A percentile compares a stretch with the other conserved stretches of the same genome.
These are phyloP conservation scores for Sisyra nigra DNA, from an alignment of 2,888 invertebrate genomes.

Conservation along the genomic window DNA sequence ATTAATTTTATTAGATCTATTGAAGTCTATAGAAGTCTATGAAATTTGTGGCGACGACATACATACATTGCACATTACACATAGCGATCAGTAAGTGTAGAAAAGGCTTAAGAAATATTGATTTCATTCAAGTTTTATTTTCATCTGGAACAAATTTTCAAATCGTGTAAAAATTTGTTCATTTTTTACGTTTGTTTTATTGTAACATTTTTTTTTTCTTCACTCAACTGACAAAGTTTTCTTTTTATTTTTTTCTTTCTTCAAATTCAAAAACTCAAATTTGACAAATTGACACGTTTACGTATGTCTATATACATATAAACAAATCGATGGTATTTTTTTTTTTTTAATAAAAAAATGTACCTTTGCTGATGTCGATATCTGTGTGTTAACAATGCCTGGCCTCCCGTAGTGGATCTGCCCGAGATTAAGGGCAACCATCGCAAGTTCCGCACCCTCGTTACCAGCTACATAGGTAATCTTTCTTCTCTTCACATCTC, in stretches of 20 bases:
- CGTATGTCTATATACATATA: too few species aligned
- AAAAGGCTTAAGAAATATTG: too few species aligned
- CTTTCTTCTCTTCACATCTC: slow-evolving; percentile 4
- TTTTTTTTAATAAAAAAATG: slow-evolving; percentile 1
- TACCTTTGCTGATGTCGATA: slow-evolving; percentile 6
- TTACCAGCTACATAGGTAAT: slow-evolving; percentile 98
- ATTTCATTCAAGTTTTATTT: too few species aligned
- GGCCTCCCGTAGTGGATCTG: slow-evolving; percentile 69
- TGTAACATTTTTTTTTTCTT: too few species aligned
- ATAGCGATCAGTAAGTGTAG: too few species aligned
- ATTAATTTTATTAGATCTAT: too few species aligned
- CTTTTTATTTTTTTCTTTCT: background rate
- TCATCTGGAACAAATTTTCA: too few species aligned
- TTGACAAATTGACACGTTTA: background rate
- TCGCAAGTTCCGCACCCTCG: slow-evolving; percentile 98
- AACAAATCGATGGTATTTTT: slow-evolving; percentile 2
- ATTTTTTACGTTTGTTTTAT: too few species aligned
- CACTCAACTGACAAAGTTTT: background rate
- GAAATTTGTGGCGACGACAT: too few species aligned
- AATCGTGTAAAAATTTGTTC: too few species aligned
- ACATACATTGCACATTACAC: too few species aligned
- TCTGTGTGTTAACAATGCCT: slow-evolving; percentile 7
- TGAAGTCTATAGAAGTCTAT: too few species aligned
- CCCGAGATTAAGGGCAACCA: slow-evolving; percentile 97
- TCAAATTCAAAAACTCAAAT: background rate